Evolutionary conservation across 2,113 vertebrate species (phyloP).

Genomic region (Gasterosteus nipponicus): DNA sequence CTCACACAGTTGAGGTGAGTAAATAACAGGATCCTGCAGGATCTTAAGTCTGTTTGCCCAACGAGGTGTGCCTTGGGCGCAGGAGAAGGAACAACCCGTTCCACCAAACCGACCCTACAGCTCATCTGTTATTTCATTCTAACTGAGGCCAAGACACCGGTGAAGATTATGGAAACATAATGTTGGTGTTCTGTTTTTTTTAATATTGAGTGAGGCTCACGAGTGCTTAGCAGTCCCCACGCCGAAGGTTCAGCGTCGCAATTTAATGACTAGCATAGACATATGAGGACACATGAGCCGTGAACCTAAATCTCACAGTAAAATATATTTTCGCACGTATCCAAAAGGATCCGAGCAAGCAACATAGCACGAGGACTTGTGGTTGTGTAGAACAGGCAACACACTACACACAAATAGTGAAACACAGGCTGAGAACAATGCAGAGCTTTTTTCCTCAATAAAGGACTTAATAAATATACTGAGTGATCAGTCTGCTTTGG

Average conservation of each 20-base stretch:
- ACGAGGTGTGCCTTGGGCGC: constrained; percentile 63
- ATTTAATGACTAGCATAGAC: constrained; percentile 1
- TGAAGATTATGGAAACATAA: not conserved
- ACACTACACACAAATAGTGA: not conserved
- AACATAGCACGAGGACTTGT: not conserved
- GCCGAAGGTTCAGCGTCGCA: constrained; percentile 2
- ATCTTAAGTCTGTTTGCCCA: constrained; percentile 72
- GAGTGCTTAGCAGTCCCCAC: not conserved
- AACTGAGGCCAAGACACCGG: not conserved
- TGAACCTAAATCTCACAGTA: constrained; percentile 19
- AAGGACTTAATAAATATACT: not conserved
- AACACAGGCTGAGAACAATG: not conserved
- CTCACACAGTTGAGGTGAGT: constrained; percentile 46
- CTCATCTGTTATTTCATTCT: not conserved
- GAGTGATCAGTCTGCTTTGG: not conserved
- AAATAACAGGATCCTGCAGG: constrained; percentile 61
- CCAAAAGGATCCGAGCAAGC: not conserved
- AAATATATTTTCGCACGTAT: constrained; percentile 1
- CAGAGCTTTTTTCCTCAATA: not conserved
- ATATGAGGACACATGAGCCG: constrained; percentile 8
- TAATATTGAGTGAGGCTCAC: not conserved
- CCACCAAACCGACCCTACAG: not conserved
- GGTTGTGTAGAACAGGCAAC: not conserved
- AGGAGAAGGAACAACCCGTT: constrained; percentile 21
- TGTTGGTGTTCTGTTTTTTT: not conserved